Evolutionary conservation across 2,888 invertebrate genomes (phyloP), one percentile per base, ranked within the genome.

Genomic region (Pimpla rufipes): DNA sequence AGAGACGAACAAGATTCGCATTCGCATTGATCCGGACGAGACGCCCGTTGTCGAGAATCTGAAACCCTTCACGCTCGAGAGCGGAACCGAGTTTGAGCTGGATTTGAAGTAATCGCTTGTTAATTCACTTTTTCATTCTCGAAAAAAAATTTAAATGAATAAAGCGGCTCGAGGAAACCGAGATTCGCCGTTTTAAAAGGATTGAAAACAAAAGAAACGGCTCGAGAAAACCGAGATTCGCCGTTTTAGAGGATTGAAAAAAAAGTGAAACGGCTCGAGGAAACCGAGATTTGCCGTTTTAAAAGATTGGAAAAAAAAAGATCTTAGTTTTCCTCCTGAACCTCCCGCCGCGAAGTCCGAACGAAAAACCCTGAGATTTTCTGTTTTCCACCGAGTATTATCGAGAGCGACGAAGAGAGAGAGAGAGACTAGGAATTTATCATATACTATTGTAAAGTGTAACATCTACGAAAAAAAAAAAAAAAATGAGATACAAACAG

Each of bases 1-100:
- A 10, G 95, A 96, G 75, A 95, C 96, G 76, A 97, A 97, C 93
- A 95, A 96, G 90, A 97, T 97, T 87, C 94, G 96, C 82, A 97
- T 97, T 85, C 95, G 95, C 89, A 96, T 97, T 62, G 96, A 95
- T 71, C 95, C 95, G 0, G 96, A 96, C 88, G 96, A 96, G 90
- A 94, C 96, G 47, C 94, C 96, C 21, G 95, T 93, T 68, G 93
- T 93, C 67, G 93, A 93, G 80, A 92, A 90, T 85, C 89, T 92
- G 76, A 92, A 92, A 85, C 93, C 93, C 8, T 93, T 93, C 73
- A 87, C 90, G 37, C 86, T 93, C 62, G 93, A 93, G 42, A 92
- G 89, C 29, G 5, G 29, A 83, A 92, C 92, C 4, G 93, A 93
- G 42, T 81, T 91, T 35, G 92, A 92, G 71, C 59, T 93, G 73